A percentile compares a stretch with the other conserved stretches of the same genome.
These are phyloP conservation scores for Potamarius usumacintae DNA, from an alignment of 2,113 vertebrate species.

Conservation along the genomic window DNA sequence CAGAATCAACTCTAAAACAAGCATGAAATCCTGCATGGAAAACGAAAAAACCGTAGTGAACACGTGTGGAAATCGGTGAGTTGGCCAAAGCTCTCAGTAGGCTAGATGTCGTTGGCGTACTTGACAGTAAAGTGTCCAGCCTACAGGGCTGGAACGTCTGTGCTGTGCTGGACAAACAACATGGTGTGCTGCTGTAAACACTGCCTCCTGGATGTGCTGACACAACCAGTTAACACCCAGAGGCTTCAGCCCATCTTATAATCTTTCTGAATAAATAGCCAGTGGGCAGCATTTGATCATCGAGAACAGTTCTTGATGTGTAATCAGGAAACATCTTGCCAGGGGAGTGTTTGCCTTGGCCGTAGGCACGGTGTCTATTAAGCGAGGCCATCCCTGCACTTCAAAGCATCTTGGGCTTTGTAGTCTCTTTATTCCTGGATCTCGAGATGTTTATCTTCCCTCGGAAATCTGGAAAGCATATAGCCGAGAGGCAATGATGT, in stretches of 20 bases:
- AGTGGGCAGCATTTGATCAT: constrained; percentile 64
- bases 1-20: constrained; percentile 8
- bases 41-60: not conserved
- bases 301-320: constrained; percentile 45
- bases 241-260: constrained; percentile 41
- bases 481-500: constrained; percentile 70
- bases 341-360: constrained; percentile 78
- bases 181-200: constrained; percentile 30
- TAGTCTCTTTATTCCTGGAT: constrained; percentile 62
- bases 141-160: not conserved
- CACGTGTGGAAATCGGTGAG: not conserved
- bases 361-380: constrained; percentile 70
- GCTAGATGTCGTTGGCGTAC: not conserved
- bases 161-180: constrained; percentile 30
- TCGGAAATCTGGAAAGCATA: constrained; percentile 74
- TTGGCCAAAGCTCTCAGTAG: not conserved
- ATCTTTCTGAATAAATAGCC: constrained; percentile 54
- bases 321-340: constrained; percentile 70
- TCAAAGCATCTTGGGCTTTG: constrained; percentile 76
- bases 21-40: constrained; percentile 10
- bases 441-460: constrained; percentile 78
- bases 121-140: not conserved
- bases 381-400: constrained; percentile 71
- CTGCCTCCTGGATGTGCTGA: constrained; percentile 10
- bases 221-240: constrained; percentile 46